Percentiles rank a stretch among this genome's conserved stretches.
phyloP scores from a whole-genome alignment of 1,140 invertebrate genomes.

The Trachelipus rathkii region DNA sequence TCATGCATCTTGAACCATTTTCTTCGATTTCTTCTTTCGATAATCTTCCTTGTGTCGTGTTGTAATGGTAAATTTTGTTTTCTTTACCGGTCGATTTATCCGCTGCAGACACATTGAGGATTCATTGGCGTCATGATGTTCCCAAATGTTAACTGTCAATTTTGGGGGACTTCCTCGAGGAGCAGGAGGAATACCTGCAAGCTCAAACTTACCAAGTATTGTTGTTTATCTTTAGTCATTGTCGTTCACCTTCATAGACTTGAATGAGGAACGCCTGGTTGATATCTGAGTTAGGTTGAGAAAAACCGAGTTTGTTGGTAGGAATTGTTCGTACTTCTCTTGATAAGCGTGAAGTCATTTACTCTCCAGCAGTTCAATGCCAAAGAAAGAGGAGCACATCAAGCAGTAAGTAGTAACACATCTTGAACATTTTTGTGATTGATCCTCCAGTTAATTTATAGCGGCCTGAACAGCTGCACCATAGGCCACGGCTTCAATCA shows the following conservation, averaged over 20 bases:
- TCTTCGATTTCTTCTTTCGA: conserved; percentile 53
- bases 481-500: conserved; percentile 68
- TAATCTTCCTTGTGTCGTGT: conserved; percentile 56
- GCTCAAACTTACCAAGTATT: conserved; percentile 88
- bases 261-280: conserved; percentile 52
- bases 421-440: conserved; percentile 18
- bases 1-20: conserved; percentile 54
- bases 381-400: conserved; percentile 53
- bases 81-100: conserved; percentile 71
- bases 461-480: conserved; percentile 74
- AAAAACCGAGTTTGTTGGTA: conserved; percentile 48
- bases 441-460: conserved; percentile 54
- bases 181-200: conserved; percentile 88
- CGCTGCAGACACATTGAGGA: conserved; percentile 71
- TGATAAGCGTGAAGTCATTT: conserved; percentile 50
- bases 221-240: conserved; percentile 90
- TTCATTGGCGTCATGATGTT: conserved; percentile 75
- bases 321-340: conserved; percentile 51
- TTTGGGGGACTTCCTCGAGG: conserved; percentile 88
- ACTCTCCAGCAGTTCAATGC: conserved; percentile 48
- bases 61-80: conserved; percentile 64
- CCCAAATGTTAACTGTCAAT: conserved; percentile 84
- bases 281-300: conserved; percentile 51
- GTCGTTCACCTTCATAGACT: conserved; percentile 87
- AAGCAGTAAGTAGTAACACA: conserved; percentile 43